Percentiles rank a stretch among this genome's conserved stretches.
Evolutionary conservation across 2,113 vertebrate species (phyloP).

Genomic region (Vireo altiloquus): DNA sequence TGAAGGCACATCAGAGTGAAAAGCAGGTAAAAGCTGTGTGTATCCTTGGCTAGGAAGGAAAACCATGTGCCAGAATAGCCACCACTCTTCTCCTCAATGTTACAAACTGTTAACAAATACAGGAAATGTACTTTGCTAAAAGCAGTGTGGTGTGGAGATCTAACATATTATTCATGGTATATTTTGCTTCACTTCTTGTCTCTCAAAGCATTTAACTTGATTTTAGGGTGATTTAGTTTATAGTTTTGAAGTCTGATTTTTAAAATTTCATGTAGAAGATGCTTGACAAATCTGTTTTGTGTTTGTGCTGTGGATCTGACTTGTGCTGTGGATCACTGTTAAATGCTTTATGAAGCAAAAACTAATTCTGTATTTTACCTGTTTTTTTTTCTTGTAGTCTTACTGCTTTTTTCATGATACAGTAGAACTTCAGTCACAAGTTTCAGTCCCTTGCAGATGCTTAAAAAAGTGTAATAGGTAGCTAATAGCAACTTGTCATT

Average conservation of each 20-base stretch:
- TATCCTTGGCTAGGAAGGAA: neutral
- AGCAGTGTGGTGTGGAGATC: neutral
- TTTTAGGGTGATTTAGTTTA: neutral
- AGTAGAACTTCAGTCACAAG: slow-evolving; percentile 43
- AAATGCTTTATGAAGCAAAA: slow-evolving; percentile 69
- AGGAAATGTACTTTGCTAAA: slow-evolving; percentile 62
- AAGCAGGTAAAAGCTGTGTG: neutral
- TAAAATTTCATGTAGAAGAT: neutral
- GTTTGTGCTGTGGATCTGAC: neutral
- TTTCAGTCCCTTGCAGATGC: neutral
- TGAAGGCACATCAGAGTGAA: neutral
- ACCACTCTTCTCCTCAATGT: neutral
- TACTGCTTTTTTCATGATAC: neutral
- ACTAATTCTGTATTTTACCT: neutral
- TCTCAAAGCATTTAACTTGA: slow-evolving; percentile 54
- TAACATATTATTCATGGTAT: neutral
- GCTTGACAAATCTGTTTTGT: neutral
- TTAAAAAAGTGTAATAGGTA: neutral
- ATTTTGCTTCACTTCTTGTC: slow-evolving; percentile 45
- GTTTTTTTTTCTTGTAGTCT: neutral
- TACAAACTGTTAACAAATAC: slow-evolving; percentile 38
- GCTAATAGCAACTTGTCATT: neutral
- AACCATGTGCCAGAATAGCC: neutral
- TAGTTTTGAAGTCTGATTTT: neutral
- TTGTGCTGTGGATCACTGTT: slow-evolving; percentile 1